Base-by-base conservation (phyloP, 2,888 invertebrate genomes). In the Cyclophora punctaria region DNA sequence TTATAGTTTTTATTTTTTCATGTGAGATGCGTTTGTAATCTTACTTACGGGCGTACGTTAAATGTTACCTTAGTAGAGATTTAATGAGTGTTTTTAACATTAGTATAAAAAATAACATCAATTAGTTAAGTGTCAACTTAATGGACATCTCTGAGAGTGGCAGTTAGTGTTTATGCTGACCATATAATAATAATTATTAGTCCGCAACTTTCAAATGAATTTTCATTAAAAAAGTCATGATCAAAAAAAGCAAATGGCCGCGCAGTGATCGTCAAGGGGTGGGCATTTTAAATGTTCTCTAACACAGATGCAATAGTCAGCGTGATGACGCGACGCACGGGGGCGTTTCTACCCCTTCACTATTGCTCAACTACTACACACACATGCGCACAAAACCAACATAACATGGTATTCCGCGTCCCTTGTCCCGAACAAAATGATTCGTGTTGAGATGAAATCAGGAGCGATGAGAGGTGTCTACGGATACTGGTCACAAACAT, bases 231-330 rank as follows among this genome's bases (percentile, higher is more conserved):
- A 55, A 65, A 67, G 70, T 67, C 67, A 69, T 63, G 61, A 57
- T 59, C 67, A 59, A 67, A 71, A 76, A 79, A 77, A 68, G 69
- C 78, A 83, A 78, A 85, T 83, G 83, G 85, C 83, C 37, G 37
- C 37, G 37, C 76, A 67, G 70, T 80, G 77, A 83, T 84, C 80
- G 83, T 85, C 83, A 85, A 75, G 74, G 81, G 84, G 83, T 69
- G 83, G 80, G 83, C 74, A 85, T 86, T 86, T 86, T 80, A 86
- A 85, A 85, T 83, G 85, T 83, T 82, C 82, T 44, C 84, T 85
- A 86, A 86, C 85, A 86, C 83, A 83, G 71, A 77, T 79, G 83
- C 82, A 82, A 78, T 75, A 82, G 84, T 85, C 84, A 84, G 74
- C 69, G 62, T 74, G 80, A 85, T 85, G 86, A 85, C 80, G 83